phyloP scores from a whole-genome alignment of 2,888 invertebrate genomes.

The Pseudococcus longispinus region DNA sequence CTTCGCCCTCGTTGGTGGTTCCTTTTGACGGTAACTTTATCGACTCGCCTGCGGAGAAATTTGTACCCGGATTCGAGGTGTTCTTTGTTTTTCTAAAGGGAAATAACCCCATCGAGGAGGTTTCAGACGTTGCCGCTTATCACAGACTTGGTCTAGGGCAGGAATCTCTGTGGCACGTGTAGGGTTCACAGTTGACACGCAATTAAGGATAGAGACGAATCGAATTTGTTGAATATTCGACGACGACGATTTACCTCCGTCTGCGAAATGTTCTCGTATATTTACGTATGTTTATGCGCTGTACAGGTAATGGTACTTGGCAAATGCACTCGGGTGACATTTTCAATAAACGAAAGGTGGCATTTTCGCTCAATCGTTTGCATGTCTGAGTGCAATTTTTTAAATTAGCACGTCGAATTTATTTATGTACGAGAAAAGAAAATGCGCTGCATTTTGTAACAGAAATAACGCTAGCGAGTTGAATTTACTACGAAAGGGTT shows the following conservation, averaged over 20 bases:
- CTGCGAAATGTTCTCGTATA: neutral
- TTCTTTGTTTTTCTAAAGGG: neutral
- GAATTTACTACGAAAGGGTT: too few relatives aligned
- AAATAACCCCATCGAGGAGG: neutral
- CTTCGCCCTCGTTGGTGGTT: neutral
- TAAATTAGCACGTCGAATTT: neutral
- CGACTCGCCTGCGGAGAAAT: neutral
- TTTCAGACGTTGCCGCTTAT: neutral
- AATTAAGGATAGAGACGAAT: neutral
- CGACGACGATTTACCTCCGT: neutral
- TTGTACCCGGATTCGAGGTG: neutral
- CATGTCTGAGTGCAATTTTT: neutral
- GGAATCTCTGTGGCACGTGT: neutral
- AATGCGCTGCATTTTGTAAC: too few relatives aligned
- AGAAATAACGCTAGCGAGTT: too few relatives aligned
- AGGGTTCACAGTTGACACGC: neutral
- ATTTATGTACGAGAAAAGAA: too few relatives aligned
- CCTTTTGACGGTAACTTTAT: neutral
- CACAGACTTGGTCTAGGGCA: constrained; percentile 20
- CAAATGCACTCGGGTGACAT: neutral
- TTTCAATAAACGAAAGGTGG: neutral
- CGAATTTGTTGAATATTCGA: neutral
- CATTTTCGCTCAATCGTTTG: neutral
- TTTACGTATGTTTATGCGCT: neutral
- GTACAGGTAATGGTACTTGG: neutral